These are phyloP conservation scores for Chrysomela aeneicollis DNA, from an alignment of 2,888 invertebrate genomes.

Conservation along the genomic window DNA sequence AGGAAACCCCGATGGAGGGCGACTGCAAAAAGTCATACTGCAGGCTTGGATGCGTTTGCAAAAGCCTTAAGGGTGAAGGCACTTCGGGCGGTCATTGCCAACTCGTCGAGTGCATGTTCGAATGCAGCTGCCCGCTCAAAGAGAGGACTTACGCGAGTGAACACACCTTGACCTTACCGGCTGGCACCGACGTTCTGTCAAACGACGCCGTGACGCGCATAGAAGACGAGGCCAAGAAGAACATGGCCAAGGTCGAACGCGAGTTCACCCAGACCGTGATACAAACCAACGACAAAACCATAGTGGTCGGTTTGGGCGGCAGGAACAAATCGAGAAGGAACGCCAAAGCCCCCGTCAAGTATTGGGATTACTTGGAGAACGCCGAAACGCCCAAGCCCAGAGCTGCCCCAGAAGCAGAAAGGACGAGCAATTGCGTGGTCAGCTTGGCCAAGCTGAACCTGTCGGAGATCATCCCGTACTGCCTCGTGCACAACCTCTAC, in stretches of 20 bases:
- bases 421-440: conserved; percentile 34
- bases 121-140: conserved; percentile 61
- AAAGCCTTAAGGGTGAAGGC: conserved; percentile 64
- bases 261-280: conserved; percentile 78
- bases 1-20: conserved; percentile 50
- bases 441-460: conserved; percentile 40
- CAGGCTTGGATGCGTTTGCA: conserved; percentile 72
- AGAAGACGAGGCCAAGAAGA: conserved; percentile 64
- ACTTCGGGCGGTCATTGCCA: conserved; percentile 68
- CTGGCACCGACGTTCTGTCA: conserved; percentile 53
- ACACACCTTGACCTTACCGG: conserved; percentile 48
- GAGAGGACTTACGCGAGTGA: conserved; percentile 36
- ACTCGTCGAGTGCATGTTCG: conserved; percentile 68
- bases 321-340: conserved; percentile 65
- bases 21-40: conserved; percentile 68
- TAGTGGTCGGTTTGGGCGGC: conserved; percentile 67
- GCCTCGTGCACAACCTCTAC: conserved; percentile 72
- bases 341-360: conserved; percentile 70
- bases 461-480: conserved; percentile 67
- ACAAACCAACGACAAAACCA: conserved; percentile 70
- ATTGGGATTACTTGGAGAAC: conserved; percentile 64
- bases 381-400: conserved; percentile 21
- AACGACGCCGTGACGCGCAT: conserved; percentile 56
- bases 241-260: conserved; percentile 72
- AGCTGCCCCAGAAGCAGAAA: conserved; percentile 27